Evolutionary conservation across 2,888 invertebrate genomes (phyloP).

Genomic region (Agrochola macilenta): DNA sequence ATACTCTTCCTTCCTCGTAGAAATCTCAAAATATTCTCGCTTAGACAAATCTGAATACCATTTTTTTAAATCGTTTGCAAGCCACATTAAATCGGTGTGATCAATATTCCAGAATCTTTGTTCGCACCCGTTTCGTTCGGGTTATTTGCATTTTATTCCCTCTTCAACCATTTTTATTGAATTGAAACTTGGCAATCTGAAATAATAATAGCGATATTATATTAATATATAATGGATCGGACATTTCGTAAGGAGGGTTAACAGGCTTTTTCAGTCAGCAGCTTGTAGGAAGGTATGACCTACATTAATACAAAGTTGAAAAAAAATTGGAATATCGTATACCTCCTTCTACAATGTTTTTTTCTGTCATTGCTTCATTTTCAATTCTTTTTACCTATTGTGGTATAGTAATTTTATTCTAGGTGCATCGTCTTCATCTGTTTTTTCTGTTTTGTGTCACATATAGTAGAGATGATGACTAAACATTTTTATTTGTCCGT

Average conservation of each 20-base stretch:
- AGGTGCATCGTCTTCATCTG: too few relatives aligned
- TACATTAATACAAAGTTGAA: too few relatives aligned
- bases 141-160: conserved; percentile 70
- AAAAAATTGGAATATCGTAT: too few relatives aligned
- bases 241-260: neutral
- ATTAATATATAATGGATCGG: neutral
- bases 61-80: conserved; percentile 40
- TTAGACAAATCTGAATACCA: conserved; percentile 32
- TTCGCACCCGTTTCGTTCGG: conserved; percentile 56
- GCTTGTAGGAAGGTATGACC: too few relatives aligned
- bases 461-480: too few relatives aligned
- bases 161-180: conserved; percentile 60
- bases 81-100: conserved; percentile 52
- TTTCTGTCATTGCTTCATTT: too few relatives aligned
- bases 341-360: too few relatives aligned
- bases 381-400: too few relatives aligned
- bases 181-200: conserved; percentile 34
- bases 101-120: conserved; percentile 70
- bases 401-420: too few relatives aligned
- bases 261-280: too few relatives aligned
- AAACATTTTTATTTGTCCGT: too few relatives aligned
- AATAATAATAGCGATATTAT: conserved; percentile 30
- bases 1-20: conserved; percentile 1
- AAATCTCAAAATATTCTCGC: conserved; percentile 32
- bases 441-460: too few relatives aligned